phyloP scores from a whole-genome alignment of 1,140 invertebrate species.

The Drosophila fuyamai region DNA sequence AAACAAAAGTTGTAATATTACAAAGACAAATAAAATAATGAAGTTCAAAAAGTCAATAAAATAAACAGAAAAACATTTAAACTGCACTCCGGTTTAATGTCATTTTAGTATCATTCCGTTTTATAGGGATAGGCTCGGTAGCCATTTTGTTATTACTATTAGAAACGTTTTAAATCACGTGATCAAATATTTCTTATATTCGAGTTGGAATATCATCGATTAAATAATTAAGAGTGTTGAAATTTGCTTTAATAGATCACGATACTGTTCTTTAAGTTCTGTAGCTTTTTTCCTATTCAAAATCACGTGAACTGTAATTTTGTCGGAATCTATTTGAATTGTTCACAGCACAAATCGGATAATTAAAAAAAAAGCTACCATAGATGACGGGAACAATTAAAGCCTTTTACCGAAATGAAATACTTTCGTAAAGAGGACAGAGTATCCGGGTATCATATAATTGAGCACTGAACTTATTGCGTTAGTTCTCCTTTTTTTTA shows the following conservation, averaged over 20 bases:
- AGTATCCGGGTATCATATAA: no score
- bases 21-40: not conserved
- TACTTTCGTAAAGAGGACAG: no score
- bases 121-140: not conserved
- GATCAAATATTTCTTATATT: not conserved
- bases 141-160: not conserved
- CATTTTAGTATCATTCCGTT: not conserved
- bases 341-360: no score
- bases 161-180: not conserved
- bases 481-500: no score
- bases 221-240: not conserved
- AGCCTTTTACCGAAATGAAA: no score
- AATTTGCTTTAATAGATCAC: not conserved
- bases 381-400: no score
- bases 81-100: not conserved
- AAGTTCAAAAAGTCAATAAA: not conserved
- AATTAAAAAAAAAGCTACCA: no score
- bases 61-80: not conserved
- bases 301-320: no score
- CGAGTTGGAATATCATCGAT: not conserved
- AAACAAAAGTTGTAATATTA: not conserved
- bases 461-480: no score
- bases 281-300: no score
- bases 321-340: no score
- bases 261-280: no score